Evolutionary conservation across 2,797 vertebrate genomes (phyloP).

Genomic region (Emys orbicularis): DNA sequence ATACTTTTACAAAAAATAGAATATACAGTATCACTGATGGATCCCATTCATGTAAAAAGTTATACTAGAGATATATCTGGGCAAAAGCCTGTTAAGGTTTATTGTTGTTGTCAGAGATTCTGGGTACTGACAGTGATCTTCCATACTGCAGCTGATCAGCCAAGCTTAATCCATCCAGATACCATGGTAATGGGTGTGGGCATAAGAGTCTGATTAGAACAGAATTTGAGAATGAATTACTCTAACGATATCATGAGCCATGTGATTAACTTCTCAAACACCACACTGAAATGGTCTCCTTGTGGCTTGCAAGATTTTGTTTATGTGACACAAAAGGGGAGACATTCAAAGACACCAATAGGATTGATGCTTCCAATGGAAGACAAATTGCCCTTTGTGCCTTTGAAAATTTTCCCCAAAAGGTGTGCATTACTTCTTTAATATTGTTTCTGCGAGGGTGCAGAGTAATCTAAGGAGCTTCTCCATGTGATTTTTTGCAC

Average conservation of each 20-base stretch:
- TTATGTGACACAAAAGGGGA: conserved; percentile 34
- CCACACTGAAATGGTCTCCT: conserved; percentile 50
- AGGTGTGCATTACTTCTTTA: conserved; percentile 43
- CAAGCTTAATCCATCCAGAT: not conserved
- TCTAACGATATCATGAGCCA: conserved; percentile 13
- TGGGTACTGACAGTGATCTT: rapidly evolving
- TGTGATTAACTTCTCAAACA: conserved; percentile 50
- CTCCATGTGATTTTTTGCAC: conserved; percentile 34
- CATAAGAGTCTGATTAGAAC: not conserved
- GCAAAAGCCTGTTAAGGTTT: rapidly evolving
- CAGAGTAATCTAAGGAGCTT: conserved; percentile 42
- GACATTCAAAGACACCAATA: conserved; percentile 30
- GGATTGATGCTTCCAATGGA: conserved; percentile 52
- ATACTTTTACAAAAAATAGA: not conserved
- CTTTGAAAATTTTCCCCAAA: conserved; percentile 35
- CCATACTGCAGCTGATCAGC: rapidly evolving
- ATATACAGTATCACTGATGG: not conserved
- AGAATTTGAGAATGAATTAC: conserved; percentile 41
- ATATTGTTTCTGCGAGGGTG: conserved; percentile 25
- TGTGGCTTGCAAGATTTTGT: conserved; percentile 29
- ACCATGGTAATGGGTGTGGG: rapidly evolving
- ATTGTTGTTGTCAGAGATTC: rapidly evolving
- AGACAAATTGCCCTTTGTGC: conserved; percentile 40
- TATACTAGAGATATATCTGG: not conserved
- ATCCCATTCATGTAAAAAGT: not conserved